A percentile compares a stretch with the other conserved stretches of the same genome.
Evolutionary conservation across 2,113 vertebrate species (phyloP).

Genomic region (Indicator indicator): DNA sequence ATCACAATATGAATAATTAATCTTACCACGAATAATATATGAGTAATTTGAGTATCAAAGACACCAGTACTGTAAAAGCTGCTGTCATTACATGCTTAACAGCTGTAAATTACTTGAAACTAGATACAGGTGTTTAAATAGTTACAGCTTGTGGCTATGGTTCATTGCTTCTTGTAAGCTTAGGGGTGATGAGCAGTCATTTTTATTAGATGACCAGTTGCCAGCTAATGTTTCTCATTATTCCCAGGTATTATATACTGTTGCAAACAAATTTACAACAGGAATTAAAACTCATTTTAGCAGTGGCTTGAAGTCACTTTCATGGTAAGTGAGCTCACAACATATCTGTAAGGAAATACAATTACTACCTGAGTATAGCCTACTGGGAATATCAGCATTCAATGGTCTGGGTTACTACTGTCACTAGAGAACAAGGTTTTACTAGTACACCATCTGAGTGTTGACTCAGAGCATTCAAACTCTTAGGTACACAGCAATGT

Average conservation of each 20-base stretch:
- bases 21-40: neutral
- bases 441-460: neutral
- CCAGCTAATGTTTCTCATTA: neutral
- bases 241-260: neutral
- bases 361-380: neutral
- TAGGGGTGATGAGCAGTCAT: neutral
- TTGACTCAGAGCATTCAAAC: neutral
- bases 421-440: neutral
- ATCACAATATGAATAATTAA: neutral
- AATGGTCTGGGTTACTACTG: neutral
- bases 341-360: neutral
- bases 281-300: neutral
- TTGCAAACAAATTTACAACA: neutral
- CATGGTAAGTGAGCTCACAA: neutral
- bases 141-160: neutral
- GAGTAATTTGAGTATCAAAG: neutral
- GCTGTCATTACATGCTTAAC: neutral
- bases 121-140: conserved; percentile 4
- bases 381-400: neutral
- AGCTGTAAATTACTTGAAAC: neutral
- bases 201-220: neutral
- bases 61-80: neutral
- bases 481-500: neutral
- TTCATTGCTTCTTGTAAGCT: neutral
- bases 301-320: neutral